Conservation (phyloP, 1,140 invertebrate genomes). For the Chironomus striatipennis region DNA sequence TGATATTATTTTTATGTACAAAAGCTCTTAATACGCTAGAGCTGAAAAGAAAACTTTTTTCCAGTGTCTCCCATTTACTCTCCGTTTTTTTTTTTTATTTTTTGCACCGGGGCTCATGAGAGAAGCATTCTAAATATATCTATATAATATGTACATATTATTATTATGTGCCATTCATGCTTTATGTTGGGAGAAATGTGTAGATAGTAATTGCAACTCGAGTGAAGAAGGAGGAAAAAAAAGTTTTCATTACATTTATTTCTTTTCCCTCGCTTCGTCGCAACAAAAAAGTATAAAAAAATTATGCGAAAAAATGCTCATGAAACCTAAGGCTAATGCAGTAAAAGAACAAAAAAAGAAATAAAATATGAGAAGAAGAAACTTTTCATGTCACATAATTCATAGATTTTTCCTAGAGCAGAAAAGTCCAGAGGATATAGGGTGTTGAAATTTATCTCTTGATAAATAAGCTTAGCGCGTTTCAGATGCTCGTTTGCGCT, state of each 20-base stretch:
- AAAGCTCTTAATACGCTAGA: not conserved
- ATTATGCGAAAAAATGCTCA: not conserved
- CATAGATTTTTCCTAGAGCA: not conserved
- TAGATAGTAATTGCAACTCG: slow-evolving; percentile 1
- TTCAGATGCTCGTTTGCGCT: no score
- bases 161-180: not conserved
- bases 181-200: not conserved
- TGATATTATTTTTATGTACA: slow-evolving; percentile 10
- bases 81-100: not conserved
- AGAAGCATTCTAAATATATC: slow-evolving; percentile 1
- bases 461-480: no score
- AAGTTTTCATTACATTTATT: not conserved
- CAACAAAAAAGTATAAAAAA: not conserved
- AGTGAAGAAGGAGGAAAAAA: not conserved
- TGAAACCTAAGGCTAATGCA: not conserved
- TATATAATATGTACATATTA: no score
- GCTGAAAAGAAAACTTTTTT: not conserved
- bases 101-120: not conserved
- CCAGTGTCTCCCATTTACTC: not conserved
- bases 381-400: not conserved
- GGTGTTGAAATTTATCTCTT: no score
- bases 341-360: not conserved
- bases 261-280: not conserved
- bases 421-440: no score
- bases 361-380: not conserved